phyloP scores from a whole-genome alignment of 2,888 invertebrate species.

The Therioaphis trifolii region DNA sequence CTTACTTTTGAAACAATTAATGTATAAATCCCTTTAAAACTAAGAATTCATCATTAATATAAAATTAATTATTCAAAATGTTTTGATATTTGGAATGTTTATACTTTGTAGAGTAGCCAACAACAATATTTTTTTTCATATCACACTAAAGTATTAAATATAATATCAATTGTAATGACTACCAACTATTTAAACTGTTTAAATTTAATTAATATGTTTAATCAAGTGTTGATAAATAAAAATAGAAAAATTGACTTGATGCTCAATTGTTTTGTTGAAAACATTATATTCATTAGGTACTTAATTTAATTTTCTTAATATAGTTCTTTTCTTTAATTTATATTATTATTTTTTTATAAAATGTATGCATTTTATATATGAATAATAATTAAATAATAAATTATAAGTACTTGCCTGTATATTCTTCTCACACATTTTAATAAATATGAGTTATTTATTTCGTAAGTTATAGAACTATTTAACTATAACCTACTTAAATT shows the following conservation, averaged over 20 bases:
- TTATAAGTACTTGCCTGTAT: background rate
- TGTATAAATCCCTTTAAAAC: too few species aligned
- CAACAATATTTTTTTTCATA: conserved; percentile 24
- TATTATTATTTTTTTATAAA: too few species aligned
- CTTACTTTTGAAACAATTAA: background rate
- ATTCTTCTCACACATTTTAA: too few species aligned
- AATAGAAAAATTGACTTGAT: conserved; percentile 2
- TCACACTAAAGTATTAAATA: conserved; percentile 7
- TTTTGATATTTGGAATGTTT: background rate
- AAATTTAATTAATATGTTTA: conserved; percentile 33
- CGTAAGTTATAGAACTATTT: too few species aligned
- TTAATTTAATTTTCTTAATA: background rate
- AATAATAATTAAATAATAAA: background rate
- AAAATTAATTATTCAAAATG: background rate
- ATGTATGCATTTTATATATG: too few species aligned
- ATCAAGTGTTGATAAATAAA: conserved; percentile 37
- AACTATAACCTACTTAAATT: too few species aligned
- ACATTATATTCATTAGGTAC: background rate
- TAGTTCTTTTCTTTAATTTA: too few species aligned
- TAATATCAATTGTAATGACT: conserved; percentile 13
- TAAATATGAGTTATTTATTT: too few species aligned
- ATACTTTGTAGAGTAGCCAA: conserved; percentile 10
- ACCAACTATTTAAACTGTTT: conserved; percentile 36
- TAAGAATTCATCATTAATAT: too few species aligned
- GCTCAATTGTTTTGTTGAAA: background rate